Evolutionary conservation across 2,888 invertebrate genomes (phyloP).

Genomic region (Tromatobia lineatoria): DNA sequence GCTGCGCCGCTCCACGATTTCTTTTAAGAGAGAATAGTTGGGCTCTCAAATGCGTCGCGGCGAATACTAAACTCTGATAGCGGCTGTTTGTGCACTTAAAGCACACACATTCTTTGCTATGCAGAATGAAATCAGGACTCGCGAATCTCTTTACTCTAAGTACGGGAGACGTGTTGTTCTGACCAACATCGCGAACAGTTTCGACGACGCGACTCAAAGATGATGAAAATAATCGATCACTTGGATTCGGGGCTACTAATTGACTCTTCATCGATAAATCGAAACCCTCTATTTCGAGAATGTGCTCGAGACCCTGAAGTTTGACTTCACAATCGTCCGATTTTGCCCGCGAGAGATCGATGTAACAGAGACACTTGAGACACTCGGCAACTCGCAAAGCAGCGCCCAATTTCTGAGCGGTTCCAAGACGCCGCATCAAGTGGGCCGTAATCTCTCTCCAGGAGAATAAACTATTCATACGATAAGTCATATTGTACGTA

Average conservation of each 20-base stretch:
- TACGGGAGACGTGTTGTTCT: conserved; percentile 78
- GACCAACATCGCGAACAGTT: conserved; percentile 62
- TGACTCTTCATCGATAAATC: conserved; percentile 70
- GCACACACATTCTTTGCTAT: conserved; percentile 76
- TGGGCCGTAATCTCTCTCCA: conserved; percentile 79
- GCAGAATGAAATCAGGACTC: conserved; percentile 77
- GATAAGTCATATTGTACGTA: conserved; percentile 72
- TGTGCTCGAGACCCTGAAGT: conserved; percentile 80
- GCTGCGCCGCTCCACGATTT: conserved; percentile 71
- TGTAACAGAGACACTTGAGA: conserved; percentile 79
- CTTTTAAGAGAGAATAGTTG: conserved; percentile 78
- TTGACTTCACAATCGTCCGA: conserved; percentile 80
- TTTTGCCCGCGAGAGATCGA: conserved; percentile 78
- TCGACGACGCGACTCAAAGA: conserved; percentile 48
- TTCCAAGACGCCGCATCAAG: conserved; percentile 74
- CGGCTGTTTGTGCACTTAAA: conserved; percentile 78
- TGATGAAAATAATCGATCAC: neutral
- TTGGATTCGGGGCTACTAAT: neutral
- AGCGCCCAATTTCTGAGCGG: conserved; percentile 77
- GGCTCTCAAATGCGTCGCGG: conserved; percentile 78
- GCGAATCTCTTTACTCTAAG: conserved; percentile 76
- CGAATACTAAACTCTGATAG: conserved; percentile 79
- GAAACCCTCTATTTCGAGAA: conserved; percentile 79
- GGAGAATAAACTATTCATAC: conserved; percentile 79
- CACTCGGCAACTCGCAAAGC: conserved; percentile 79